Conservation (phyloP, 2,888 invertebrate species). For the Euspilapteryx auroguttella region DNA sequence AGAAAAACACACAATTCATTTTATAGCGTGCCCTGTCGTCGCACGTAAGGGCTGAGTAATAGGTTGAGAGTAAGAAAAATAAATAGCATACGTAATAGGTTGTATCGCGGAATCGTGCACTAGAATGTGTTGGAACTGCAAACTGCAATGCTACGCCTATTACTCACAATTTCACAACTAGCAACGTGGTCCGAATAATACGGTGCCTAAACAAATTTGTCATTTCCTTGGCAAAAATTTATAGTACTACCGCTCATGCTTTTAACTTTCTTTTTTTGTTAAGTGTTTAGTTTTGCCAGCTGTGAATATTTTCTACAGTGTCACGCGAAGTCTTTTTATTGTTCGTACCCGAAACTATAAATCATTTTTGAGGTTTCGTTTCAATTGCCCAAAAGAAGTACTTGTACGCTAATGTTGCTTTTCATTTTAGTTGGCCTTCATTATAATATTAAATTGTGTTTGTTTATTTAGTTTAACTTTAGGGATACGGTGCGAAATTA, state of each 20-base stretch:
- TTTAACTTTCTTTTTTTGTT: too few species aligned
- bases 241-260: too few species aligned
- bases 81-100: conserved; percentile 2
- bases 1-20: conserved; percentile 17
- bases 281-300: not conserved
- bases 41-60: conserved; percentile 4
- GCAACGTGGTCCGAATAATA: too few species aligned
- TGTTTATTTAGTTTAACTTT: too few species aligned
- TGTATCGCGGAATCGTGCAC: not conserved
- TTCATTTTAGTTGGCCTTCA: too few species aligned
- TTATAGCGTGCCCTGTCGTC: conserved; percentile 16
- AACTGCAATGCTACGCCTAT: conserved; percentile 4
- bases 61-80: conserved; percentile 6
- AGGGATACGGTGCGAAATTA: too few species aligned
- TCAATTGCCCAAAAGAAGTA: too few species aligned
- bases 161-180: conserved; percentile 6
- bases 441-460: too few species aligned
- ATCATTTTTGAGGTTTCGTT: too few species aligned
- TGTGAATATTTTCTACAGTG: not conserved
- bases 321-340: not conserved
- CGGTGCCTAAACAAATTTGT: conserved; percentile 7
- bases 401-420: too few species aligned
- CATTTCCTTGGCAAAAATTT: conserved; percentile 6
- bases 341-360: too few species aligned
- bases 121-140: not conserved